Evolutionary conservation across 2,113 vertebrate species (phyloP), one percentile per base, ranked within the genome.

Genomic region (Nicator chloris): DNA sequence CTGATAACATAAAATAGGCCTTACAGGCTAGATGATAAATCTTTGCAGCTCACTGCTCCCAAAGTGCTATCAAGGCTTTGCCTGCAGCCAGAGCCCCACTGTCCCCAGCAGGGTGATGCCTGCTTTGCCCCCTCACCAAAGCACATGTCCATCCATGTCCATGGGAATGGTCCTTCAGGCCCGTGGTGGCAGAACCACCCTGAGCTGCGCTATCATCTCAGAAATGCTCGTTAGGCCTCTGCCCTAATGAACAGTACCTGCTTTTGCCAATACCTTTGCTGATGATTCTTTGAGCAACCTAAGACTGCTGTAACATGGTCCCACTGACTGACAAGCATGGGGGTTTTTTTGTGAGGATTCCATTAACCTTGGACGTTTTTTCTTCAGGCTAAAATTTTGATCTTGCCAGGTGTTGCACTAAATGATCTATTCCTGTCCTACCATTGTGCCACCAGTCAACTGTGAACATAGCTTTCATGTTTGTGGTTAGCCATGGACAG

Each of bases 111-210:
- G 71, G 20, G 49, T 37, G 63, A 8, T 22, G 10, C 11, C n/a
- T 49, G 20, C 72, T 72, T 68, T 60, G 56, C 4, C 9, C 51
- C 16, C 44, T 85, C 49, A 10, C 31, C 59, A 40, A 0, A 2
- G 27, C 56, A 31, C 3, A 2, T 4, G 27, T 4, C 5, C 0
- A n/a, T n/a, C n/a, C n/a, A n/a, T n/a, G 1, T 16, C 17, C 22
- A 3, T 13, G 53, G 22, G 42, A 72, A 12, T 7, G 11, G 10
- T 15, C 60, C 42, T 49, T 40, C 2, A 21, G 66, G 30, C 7
- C 11, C 50, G 22, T 27, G 26, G 7, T 15, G 68, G 18, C 3
- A 9, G 44, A 28, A 9, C 33, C 44, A 73, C 3, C 12, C 59
- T 10, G 33, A 60, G 61, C 61, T 72, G 54, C 24, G 12, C 47